Evolutionary conservation across 2,113 vertebrate species (phyloP), one percentile per base, ranked within the genome.

Genomic region (Montifringilla adamsi): DNA sequence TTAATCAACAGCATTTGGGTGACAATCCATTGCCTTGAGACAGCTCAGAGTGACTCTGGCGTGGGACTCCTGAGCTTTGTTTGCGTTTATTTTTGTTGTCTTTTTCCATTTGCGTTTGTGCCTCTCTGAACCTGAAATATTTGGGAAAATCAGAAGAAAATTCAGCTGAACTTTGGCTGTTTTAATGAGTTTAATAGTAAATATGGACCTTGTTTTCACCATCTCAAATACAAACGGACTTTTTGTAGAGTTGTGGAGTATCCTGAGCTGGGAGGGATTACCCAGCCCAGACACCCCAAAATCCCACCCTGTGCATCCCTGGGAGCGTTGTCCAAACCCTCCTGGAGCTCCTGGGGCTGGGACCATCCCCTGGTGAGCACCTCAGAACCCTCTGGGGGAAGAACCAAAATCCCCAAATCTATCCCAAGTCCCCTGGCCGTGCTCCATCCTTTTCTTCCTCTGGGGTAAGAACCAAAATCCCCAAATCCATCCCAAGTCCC

Each of bases 261-360:
- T 47, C 46, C 62, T 26, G 33, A 41, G 78, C 39, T 82, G 62
- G 69, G 14, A 21, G n/a, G 69, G 53, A 39, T 39, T 10, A 30
- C 44, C 27, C 28, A 62, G 47, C 64, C 0, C 37, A 30, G 28
- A 35, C 22, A 41, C n/a, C 56, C 49, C 67, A 64, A 80, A 87
- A 79, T 72, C 49, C 66, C 75, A 64, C 17, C 26, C 49, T 77
- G 72, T 6, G 31, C 66, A 50, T 35, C 20, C 7, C 6, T 31
- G 35, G 8, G 28, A 23, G 6, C 0, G 0, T 1, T 52, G 8
- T 53, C 64, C 84, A 70, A 63, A 30, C 30, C 3, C 56, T 78
- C 39, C 63, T 46, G 39, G 47, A 49, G 66, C 49, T 49, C 24
- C 11, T 5, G 28, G 33, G 37, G 44, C 44, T 0, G 37, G 21